These are phyloP conservation scores for Drosophila aff. DNA, from an alignment of 1,140 invertebrate species.

Conservation along the genomic window DNA sequence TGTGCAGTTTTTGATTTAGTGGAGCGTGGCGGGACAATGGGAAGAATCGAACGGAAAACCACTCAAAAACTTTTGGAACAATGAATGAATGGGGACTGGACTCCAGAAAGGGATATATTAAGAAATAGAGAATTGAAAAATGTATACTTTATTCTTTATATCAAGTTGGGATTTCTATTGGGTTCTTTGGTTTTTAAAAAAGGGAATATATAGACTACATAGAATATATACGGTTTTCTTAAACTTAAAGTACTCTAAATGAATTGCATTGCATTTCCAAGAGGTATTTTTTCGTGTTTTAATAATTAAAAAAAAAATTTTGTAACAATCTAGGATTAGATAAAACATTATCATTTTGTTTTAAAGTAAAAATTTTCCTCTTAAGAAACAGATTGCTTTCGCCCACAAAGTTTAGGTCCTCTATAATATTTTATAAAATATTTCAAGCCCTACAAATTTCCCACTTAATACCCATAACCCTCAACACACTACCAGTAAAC, in stretches of 20 bases:
- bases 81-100: conserved; percentile 15
- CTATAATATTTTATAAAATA: background rate
- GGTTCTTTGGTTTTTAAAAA: too few relatives aligned
- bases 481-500: background rate
- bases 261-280: too few relatives aligned
- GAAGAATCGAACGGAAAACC: conserved; percentile 36
- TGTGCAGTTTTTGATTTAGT: conserved; percentile 45
- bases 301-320: too few relatives aligned
- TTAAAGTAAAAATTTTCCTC: too few relatives aligned
- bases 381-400: too few relatives aligned
- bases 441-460: background rate
- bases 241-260: too few relatives aligned
- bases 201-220: too few relatives aligned
- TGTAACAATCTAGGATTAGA: background rate
- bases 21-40: conserved; percentile 29
- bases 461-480: background rate
- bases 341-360: too few relatives aligned
- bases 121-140: background rate
- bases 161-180: background rate
- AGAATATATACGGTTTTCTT: too few relatives aligned
- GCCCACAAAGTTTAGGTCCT: too few relatives aligned
- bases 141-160: background rate
- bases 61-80: conserved; percentile 26
- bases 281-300: background rate
- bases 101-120: background rate